A percentile compares a stretch with the other conserved stretches of the same genome.
phyloP scores from a whole-genome alignment of 2,888 invertebrate species.

The Andricus quercusramuli region DNA sequence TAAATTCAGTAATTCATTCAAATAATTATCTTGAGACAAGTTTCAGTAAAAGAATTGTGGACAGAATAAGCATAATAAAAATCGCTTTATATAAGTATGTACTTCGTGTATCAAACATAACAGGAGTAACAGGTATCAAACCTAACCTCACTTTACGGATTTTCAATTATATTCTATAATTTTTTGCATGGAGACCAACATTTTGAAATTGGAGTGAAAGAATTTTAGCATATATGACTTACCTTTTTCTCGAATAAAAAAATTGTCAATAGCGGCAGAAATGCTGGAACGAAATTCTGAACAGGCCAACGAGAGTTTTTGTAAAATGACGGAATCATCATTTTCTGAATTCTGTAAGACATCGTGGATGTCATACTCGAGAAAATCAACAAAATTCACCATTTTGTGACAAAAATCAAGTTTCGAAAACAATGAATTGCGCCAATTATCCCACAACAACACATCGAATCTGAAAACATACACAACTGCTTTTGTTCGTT shows the following conservation, averaged over 20 bases:
- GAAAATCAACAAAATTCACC: not conserved
- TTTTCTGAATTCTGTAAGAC: conserved; percentile 53
- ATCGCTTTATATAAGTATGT: not conserved
- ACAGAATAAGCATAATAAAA: not conserved
- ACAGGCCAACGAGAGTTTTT: conserved; percentile 52
- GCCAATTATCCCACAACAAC: not conserved
- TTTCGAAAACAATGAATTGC: not conserved
- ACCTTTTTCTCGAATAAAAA: not conserved
- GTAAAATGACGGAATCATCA: conserved; percentile 54
- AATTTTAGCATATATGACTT: not conserved
- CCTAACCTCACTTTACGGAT: not conserved
- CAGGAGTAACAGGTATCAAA: not conserved
- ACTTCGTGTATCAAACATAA: not conserved
- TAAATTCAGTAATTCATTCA: not conserved
- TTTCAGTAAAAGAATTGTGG: not conserved
- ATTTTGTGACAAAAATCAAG: not conserved
- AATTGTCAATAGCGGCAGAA: not conserved
- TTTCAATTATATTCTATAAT: not conserved
- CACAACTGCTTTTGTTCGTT: not conserved
- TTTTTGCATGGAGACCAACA: not conserved
- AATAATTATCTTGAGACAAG: not conserved
- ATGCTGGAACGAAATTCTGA: not conserved
- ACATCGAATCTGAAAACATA: not conserved
- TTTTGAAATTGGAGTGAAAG: not conserved
- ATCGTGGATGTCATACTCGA: conserved; percentile 54